These are phyloP conservation scores for Hapalemur alaotrensis DNA, from an alignment of 2,797 vertebrate species.

Conservation along the genomic window DNA sequence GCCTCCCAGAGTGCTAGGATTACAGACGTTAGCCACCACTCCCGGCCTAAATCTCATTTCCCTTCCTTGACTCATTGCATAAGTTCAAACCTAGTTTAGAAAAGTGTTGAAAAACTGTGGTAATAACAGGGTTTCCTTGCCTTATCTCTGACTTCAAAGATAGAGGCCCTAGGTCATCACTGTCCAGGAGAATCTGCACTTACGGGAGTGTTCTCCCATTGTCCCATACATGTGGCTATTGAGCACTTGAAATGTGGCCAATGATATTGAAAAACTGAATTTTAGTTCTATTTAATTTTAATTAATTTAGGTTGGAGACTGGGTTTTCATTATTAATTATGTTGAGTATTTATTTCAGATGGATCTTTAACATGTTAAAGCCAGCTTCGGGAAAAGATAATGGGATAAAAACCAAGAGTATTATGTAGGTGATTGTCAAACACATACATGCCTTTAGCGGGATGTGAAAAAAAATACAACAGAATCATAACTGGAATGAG, in stretches of 20 bases:
- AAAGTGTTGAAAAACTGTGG: not conserved
- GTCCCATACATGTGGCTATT: not conserved
- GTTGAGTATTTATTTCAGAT: not conserved
- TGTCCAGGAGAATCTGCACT: not conserved
- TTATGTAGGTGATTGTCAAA: not conserved
- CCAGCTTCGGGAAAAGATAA: not conserved
- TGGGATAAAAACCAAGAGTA: not conserved
- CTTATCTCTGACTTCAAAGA: not conserved
- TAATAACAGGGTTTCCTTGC: not conserved
- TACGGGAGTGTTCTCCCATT: not conserved
- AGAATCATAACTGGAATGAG: not conserved
- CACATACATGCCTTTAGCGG: not conserved
- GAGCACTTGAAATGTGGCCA: not conserved
- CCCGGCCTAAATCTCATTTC: not conserved
- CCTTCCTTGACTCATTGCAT: not conserved
- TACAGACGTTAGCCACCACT: no score
- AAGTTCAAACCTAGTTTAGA: not conserved
- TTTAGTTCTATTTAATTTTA: not conserved
- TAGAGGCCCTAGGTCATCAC: not conserved
- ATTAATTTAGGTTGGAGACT: not conserved
- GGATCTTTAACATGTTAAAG: not conserved
- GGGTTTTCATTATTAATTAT: not conserved
- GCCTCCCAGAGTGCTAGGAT: no score
- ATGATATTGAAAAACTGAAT: not conserved
- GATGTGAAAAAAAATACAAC: not conserved